A percentile compares a stretch with the other conserved stretches of the same genome.
Evolutionary conservation across 2,797 vertebrate genomes (phyloP).

Genomic region (Chiroxiphia lanceolata): DNA sequence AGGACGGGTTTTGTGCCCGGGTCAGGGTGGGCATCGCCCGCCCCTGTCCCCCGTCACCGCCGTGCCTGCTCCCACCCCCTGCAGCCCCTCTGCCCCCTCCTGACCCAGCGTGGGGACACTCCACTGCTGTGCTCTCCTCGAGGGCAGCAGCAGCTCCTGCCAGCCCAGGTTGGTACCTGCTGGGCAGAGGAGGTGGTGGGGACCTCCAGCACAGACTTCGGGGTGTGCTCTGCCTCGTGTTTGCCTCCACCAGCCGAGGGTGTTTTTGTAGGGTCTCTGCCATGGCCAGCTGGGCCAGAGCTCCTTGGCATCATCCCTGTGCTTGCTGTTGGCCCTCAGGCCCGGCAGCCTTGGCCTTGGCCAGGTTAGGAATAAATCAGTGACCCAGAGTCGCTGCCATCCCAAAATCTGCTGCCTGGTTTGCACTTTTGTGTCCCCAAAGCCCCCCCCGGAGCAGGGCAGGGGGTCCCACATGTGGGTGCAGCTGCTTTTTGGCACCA

Average conservation of each 20-base stretch:
- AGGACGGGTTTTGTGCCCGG: fast-evolving
- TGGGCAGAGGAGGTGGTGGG: background rate
- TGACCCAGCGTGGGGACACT: fast-evolving
- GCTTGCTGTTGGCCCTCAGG: background rate
- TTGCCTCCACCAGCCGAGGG: fast-evolving
- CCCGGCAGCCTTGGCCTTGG: background rate
- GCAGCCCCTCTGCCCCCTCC: background rate
- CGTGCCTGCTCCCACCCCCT: background rate
- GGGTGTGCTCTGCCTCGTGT: background rate
- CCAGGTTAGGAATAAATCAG: slow-evolving; percentile 10
- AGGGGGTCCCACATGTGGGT: fast-evolving
- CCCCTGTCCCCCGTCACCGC: background rate
- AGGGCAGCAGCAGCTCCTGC: background rate
- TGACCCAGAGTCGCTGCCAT: background rate
- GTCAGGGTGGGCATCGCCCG: background rate
- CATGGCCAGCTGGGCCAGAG: background rate
- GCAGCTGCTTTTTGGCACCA: background rate
- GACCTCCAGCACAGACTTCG: fast-evolving
- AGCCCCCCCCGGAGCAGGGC: background rate
- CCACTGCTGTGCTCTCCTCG: too few relatives aligned
- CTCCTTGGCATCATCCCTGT: background rate
- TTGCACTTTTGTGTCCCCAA: fast-evolving
- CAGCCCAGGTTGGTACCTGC: background rate
- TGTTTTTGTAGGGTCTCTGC: background rate
- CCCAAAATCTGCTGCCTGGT: background rate